These are phyloP conservation scores for Helicoverpa armigera DNA, from an alignment of 1,140 invertebrate genomes.

Conservation along the genomic window DNA sequence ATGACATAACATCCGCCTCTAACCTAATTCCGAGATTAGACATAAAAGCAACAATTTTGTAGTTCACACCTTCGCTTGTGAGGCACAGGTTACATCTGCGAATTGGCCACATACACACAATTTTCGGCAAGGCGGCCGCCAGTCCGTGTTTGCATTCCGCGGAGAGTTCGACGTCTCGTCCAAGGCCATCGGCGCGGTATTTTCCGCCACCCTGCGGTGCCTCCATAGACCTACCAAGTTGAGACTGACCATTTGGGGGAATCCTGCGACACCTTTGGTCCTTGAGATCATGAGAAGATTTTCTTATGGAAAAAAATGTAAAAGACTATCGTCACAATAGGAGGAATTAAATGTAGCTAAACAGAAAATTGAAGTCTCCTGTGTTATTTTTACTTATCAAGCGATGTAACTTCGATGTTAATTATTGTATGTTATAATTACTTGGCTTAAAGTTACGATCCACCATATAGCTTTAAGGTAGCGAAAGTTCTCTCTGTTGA, in stretches of 20 bases:
- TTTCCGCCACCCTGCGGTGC: constrained; percentile 72
- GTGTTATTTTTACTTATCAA: not conserved
- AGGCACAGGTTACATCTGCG: constrained; percentile 54
- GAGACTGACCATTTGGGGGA: constrained; percentile 48
- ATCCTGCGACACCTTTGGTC: not conserved
- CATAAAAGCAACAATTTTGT: not conserved
- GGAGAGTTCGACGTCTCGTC: constrained; percentile 75
- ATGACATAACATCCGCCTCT: not conserved
- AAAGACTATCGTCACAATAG: not conserved
- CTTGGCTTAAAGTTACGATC: not conserved
- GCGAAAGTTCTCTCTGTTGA: not conserved
- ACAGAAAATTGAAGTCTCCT: constrained; percentile 11
- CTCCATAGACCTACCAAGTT: constrained; percentile 62
- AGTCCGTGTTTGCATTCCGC: constrained; percentile 79
- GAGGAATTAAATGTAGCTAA: not conserved
- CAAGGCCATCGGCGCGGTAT: constrained; percentile 69
- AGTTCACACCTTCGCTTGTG: constrained; percentile 18
- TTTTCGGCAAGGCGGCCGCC: constrained; percentile 73
- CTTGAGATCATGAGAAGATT: not conserved
- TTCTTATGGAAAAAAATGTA: not conserved
- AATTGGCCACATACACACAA: constrained; percentile 63
- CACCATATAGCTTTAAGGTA: not conserved
- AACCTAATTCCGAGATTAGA: constrained; percentile 19
- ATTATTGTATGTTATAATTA: not conserved
- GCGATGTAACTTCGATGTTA: not conserved